A percentile compares a stretch with the other conserved stretches of the same genome.
Conservation (phyloP, 2,113 vertebrate species). For the Notothenia rossii region DNA sequence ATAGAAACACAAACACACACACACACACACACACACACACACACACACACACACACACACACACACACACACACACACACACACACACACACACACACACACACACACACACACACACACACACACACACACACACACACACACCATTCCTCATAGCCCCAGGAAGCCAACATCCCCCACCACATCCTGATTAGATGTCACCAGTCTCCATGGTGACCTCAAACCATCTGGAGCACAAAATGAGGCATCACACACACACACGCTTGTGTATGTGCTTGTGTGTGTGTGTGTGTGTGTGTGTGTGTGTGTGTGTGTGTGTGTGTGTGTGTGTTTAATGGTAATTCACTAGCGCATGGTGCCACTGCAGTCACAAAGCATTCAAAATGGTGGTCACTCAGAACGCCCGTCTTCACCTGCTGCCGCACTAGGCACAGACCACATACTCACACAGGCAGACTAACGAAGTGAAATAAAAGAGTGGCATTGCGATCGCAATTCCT, state of each 20-base stretch:
- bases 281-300: too few species aligned
- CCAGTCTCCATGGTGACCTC: too few species aligned
- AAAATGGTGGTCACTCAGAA: constrained; percentile 8
- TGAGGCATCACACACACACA: constrained; percentile 1
- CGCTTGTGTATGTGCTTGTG: too few species aligned
- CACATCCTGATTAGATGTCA: too few species aligned
- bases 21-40: background rate
- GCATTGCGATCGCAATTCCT: constrained; percentile 55
- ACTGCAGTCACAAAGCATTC: too few species aligned
- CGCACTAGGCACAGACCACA: background rate
- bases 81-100: background rate
- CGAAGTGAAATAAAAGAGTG: constrained; percentile 38
- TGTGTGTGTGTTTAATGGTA: too few species aligned
- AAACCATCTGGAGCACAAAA: too few species aligned
- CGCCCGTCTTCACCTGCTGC: constrained; percentile 22
- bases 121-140: too few species aligned
- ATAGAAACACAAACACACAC: background rate
- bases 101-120: background rate
- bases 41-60: background rate
- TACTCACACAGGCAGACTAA: constrained; percentile 11
- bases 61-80: constrained; percentile 7
- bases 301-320: too few species aligned
- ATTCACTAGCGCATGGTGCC: too few species aligned
- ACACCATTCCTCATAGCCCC: too few species aligned
- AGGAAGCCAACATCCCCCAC: too few species aligned